phyloP scores from a whole-genome alignment of 2,888 invertebrate species.

The Dichetophora obliterata region DNA sequence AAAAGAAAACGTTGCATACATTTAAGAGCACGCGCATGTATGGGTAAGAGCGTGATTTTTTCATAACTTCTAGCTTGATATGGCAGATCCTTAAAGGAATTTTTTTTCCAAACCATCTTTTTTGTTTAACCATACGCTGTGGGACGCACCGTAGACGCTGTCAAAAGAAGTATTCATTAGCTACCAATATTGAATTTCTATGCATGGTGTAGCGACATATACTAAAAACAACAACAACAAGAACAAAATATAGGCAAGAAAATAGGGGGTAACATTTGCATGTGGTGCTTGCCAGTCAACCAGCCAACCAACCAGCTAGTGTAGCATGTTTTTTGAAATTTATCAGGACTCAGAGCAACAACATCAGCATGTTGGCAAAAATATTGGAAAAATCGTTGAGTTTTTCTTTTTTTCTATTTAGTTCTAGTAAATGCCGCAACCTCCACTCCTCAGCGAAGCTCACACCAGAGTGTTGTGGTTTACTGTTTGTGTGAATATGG shows the following conservation, averaged over 20 bases:
- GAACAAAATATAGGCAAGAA: background rate
- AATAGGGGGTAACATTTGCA: background rate
- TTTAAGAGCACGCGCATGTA: conserved; percentile 50
- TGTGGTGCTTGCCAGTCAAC: background rate
- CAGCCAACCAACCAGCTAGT: background rate
- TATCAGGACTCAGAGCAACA: conserved; percentile 6
- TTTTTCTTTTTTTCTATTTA: background rate
- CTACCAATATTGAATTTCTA: conserved; percentile 30
- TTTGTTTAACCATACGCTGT: background rate
- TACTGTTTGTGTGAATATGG: too few relatives aligned
- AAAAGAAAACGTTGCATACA: conserved; percentile 62
- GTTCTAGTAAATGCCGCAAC: background rate
- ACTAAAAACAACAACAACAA: background rate
- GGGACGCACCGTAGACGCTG: background rate
- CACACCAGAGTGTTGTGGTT: background rate
- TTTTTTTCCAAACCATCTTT: background rate
- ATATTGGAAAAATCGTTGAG: conserved; percentile 12
- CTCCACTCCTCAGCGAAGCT: too few relatives aligned
- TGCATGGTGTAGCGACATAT: conserved; percentile 5
- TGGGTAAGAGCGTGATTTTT: background rate
- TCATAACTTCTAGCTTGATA: too few relatives aligned
- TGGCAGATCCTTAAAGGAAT: too few relatives aligned
- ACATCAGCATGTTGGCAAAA: background rate
- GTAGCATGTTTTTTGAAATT: conserved; percentile 29
- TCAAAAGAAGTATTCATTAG: conserved; percentile 34